Evolutionary conservation across 2,797 vertebrate species (phyloP).

Genomic region (Champsocephalus esox): DNA sequence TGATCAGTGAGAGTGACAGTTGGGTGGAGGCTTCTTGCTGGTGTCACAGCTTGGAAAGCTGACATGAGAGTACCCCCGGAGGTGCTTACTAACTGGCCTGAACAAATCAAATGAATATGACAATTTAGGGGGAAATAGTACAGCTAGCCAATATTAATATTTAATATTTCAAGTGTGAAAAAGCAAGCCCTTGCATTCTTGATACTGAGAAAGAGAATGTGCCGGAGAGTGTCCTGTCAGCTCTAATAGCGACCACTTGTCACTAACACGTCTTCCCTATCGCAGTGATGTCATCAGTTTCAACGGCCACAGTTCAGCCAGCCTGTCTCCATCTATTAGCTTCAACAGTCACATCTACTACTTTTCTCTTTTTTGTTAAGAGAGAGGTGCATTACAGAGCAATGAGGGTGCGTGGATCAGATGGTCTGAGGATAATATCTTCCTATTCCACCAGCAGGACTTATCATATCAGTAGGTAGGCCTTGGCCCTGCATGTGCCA

Average conservation of each 20-base stretch:
- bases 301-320: constrained; percentile 45
- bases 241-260: constrained; percentile 66
- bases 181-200: constrained; percentile 32
- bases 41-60: constrained; percentile 48
- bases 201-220: constrained; percentile 55
- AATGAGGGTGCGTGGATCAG: constrained; percentile 70
- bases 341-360: constrained; percentile 45
- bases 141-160: constrained; percentile 42
- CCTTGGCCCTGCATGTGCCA: constrained; percentile 79
- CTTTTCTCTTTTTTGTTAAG: constrained; percentile 23
- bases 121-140: constrained; percentile 32
- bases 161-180: constrained; percentile 52
- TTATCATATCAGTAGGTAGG: constrained; percentile 83
- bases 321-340: constrained; percentile 65
- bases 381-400: constrained; percentile 49
- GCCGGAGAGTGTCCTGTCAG: constrained; percentile 67
- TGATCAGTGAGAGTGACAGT: constrained; percentile 75
- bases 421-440: constrained; percentile 77
- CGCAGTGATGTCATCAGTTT: constrained; percentile 71
- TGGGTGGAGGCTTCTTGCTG: constrained; percentile 52
- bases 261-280: constrained; percentile 57
- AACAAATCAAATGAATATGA: constrained; percentile 22
- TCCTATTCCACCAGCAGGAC: constrained; percentile 76
- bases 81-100: constrained; percentile 24
- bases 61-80: constrained; percentile 41